phyloP scores from a whole-genome alignment of 1,140 invertebrate genomes.

The Drosophila ercepeae region DNA sequence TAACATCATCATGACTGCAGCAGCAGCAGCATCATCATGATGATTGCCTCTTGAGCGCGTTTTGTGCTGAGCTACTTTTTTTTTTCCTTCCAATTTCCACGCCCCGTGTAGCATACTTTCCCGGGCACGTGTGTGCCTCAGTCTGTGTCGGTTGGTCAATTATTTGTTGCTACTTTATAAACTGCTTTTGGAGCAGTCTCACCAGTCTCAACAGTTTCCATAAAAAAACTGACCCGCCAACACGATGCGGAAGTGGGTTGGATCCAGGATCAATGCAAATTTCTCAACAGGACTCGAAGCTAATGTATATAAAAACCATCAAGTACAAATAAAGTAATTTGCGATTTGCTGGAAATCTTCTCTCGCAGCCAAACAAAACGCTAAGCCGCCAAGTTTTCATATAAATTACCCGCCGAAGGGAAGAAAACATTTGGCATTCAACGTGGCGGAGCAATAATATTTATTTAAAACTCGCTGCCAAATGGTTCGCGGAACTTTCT shows the following conservation, averaged over 20 bases:
- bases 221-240: constrained; percentile 15
- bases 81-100: constrained; percentile 1
- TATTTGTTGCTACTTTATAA: constrained; percentile 79
- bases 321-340: not conserved
- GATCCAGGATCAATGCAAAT: not conserved
- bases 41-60: constrained; percentile 73
- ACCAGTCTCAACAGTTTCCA: constrained; percentile 1
- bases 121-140: not conserved
- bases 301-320: too few relatives aligned
- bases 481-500: constrained; percentile 10
- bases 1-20: constrained; percentile 5
- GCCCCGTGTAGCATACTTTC: constrained; percentile 4
- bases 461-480: constrained; percentile 65
- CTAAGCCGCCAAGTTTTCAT: constrained; percentile 59
- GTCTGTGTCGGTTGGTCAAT: constrained; percentile 45
- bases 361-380: not conserved
- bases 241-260: too few relatives aligned
- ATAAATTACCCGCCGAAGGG: constrained; percentile 61
- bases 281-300: not conserved
- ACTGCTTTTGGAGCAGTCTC: constrained; percentile 23
- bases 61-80: constrained; percentile 28
- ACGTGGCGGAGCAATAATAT: constrained; percentile 57
- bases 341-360: not conserved
- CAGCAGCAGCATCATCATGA: constrained; percentile 20
- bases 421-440: constrained; percentile 31